Evolutionary conservation across 2,888 invertebrate species (phyloP).

Genomic region (Colostygia pectinataria): DNA sequence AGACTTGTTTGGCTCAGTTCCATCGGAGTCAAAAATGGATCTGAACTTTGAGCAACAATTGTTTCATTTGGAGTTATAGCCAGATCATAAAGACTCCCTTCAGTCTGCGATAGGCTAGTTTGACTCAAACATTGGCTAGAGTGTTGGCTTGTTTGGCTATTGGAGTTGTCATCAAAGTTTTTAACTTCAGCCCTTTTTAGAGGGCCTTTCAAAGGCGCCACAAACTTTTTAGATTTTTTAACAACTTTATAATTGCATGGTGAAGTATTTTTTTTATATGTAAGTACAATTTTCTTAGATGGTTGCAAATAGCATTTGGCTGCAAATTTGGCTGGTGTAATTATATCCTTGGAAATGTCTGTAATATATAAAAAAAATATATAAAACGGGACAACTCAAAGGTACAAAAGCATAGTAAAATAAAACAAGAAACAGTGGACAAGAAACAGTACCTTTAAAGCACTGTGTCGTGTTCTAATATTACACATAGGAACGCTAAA

Average conservation of each 20-base stretch:
- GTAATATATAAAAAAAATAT: not conserved
- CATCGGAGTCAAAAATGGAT: not conserved
- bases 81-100: not conserved
- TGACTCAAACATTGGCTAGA: not conserved
- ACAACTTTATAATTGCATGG: conserved; percentile 14
- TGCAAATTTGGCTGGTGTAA: too few species aligned
- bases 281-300: conserved; percentile 41
- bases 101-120: not conserved
- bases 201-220: conserved; percentile 48
- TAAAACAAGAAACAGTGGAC: too few species aligned
- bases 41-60: not conserved
- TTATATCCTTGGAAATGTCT: not conserved
- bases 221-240: conserved; percentile 51
- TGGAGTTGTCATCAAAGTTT: not conserved
- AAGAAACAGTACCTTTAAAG: too few species aligned
- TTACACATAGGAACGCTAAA: too few species aligned
- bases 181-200: conserved; percentile 2
- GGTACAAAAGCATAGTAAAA: too few species aligned
- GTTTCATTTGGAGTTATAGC: not conserved
- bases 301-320: too few species aligned
- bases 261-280: conserved; percentile 44
- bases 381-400: too few species aligned
- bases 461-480: too few species aligned
- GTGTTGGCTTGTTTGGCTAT: not conserved
- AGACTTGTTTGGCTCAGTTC: not conserved